Evolutionary conservation across 2,113 vertebrate genomes (phyloP), one percentile per base, ranked within the genome.

Genomic region (Trogon surrucura): DNA sequence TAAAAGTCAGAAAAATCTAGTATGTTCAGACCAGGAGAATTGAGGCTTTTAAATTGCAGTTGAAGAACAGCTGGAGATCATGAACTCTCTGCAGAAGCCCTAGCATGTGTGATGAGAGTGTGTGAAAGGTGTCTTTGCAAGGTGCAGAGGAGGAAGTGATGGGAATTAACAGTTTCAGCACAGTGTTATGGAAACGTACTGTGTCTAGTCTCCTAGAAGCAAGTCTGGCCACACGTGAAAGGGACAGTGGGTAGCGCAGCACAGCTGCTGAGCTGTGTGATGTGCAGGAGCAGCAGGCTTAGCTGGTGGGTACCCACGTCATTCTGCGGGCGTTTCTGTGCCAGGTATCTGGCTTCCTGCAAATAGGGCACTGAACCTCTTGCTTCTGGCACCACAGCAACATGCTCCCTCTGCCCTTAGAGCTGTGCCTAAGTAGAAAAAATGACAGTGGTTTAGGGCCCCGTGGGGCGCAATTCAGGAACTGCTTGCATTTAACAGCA

Each of bases 211-310:
- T 48, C 47, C 60, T 16, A 18, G 19, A 29, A 50, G 34, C 58
- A 20, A 45, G 14, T 26, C 11, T 1, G 1, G 13, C 30, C 7
- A 1, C 9, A 1, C 22, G 13, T 48, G 9, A 66, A 72, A 54
- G 60, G 41, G 44, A 23, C 21, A 6, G 25, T 10, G n/a, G 9
- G 11, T 48, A 32, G n/a, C 36, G 44, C 50, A 69, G 19, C 41
- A 41, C 41, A 41, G 41, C 11, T 48, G n/a, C 71, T 41, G 57
- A 54, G 26, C 60, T 69, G 14, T 30, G 32, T 13, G n/a, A 5
- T 18, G 11, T 41, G 15, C 34, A 29, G 57, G n/a, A 48, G 29
- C 51, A 65, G 64, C 36, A 65, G 69, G 29, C 38, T 65, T 38
- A 53, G 50, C 51, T 29, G 45, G 16, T 38, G 44, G 45, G 13